Percentiles rank a stretch among this genome's conserved stretches.
Evolutionary conservation across 1,140 invertebrate species (phyloP).

Genomic region (Ostrea edulis): DNA sequence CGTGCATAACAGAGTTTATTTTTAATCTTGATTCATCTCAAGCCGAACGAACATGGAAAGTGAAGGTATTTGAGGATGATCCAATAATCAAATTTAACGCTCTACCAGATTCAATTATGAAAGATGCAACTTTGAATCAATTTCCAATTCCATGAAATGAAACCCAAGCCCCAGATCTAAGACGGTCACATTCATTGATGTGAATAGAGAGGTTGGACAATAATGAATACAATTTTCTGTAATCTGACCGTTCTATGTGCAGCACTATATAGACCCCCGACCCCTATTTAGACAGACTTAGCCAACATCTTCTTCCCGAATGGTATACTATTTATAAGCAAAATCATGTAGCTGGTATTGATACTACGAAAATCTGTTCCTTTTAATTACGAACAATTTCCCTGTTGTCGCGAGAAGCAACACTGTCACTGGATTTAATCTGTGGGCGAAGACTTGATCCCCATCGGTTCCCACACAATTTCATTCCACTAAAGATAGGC

Average conservation of each 20-base stretch:
- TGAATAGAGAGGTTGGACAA: background rate
- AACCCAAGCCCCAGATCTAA: background rate
- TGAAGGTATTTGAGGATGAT: conserved; percentile 15
- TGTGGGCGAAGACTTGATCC: background rate
- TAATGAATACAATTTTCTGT: background rate
- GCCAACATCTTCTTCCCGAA: background rate
- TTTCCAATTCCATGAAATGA: conserved; percentile 29
- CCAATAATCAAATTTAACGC: conserved; percentile 34
- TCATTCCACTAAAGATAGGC: background rate
- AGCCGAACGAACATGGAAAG: background rate
- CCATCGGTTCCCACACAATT: background rate
- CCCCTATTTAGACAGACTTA: background rate
- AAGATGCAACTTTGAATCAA: conserved; percentile 34
- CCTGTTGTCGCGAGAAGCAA: background rate
- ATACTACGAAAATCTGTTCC: background rate
- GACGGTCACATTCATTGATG: background rate
- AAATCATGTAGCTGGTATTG: background rate
- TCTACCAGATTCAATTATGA: conserved; percentile 9
- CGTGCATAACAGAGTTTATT: background rate
- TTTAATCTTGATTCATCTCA: conserved; percentile 3
- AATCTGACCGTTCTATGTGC: background rate
- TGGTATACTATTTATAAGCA: background rate
- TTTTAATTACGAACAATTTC: background rate
- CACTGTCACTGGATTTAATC: background rate
- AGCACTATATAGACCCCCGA: background rate